phyloP scores from a whole-genome alignment of 2,797 vertebrate species.

The Malurus leucopterus region DNA sequence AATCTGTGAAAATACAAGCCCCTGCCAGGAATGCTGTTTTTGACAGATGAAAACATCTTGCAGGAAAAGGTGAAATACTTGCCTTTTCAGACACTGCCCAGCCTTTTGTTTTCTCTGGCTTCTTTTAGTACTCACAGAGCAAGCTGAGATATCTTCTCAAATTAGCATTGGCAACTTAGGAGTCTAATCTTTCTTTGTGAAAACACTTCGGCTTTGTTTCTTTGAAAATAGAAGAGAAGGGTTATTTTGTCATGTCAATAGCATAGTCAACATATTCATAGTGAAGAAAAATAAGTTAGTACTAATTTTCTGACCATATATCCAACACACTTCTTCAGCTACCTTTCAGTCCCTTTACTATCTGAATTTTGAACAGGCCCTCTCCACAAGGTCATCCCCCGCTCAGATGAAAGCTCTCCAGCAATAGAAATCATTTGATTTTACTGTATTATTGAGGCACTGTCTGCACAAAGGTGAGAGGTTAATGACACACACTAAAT shows the following conservation, averaged over 20 bases:
- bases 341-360: neutral
- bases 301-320: neutral
- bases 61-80: neutral
- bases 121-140: neutral
- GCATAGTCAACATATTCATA: neutral
- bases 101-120: neutral
- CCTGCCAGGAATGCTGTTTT: neutral
- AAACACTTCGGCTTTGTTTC: neutral
- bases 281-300: neutral
- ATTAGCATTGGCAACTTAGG: neutral
- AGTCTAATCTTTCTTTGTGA: neutral
- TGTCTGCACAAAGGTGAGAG: neutral
- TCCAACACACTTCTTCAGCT: neutral
- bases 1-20: neutral
- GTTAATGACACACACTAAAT: slow-evolving; percentile 35
- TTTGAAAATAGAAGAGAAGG: neutral
- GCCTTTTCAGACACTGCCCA: neutral
- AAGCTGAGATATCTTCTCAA: neutral
- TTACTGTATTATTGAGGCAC: neutral
- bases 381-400: neutral
- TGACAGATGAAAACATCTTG: neutral
- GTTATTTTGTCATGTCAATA: neutral
- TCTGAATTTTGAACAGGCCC: neutral
- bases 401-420: neutral
- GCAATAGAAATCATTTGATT: neutral